Evolutionary conservation across 2,113 vertebrate species (phyloP), one percentile per base, ranked within the genome.

Genomic region (Brachyhypopomus gauderio): DNA sequence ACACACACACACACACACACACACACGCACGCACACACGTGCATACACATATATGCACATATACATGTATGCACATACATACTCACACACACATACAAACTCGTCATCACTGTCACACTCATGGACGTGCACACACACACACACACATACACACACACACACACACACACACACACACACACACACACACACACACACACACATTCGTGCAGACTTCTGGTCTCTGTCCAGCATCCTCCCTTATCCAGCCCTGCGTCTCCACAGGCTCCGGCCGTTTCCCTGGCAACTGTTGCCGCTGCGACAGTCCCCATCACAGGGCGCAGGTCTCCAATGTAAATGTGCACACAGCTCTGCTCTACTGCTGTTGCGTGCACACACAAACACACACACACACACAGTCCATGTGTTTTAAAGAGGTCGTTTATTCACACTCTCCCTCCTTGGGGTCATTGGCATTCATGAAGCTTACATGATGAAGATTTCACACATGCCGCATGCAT

Each of bases 261-360:
- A 82, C 85, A 85, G 86, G 86, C 89, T 90, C 88, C 88, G 86
- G 85, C 85, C 84, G 92, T 94, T 91, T 89, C 93, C 92, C 84
- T 92, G 90, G 92, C 89, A 93, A 93, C 93, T 87, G 92, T 92
- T 93, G 91, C 89, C 9, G 85, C 90, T 90, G 91, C 90, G 85
- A 90, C 91, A 89, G 90, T 88, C 82, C 88, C 89, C 89, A 88
- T 89, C 88, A 82, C 85, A 52, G 87, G 48, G 62, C 87, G 90
- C 87, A 81, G 88, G 84, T 89, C 87, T 84, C 78, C 72, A 88
- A 92, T 92, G 89, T 89, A 91, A 88, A 92, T 87, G 58, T 17
- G 67, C 45, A 36, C 71, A 55, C 22, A 36, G 27, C 34, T 19
- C 27, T 19, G 1, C 63, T 63, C 60, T 9, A 3, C 11, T 30